These are phyloP conservation scores for Porphyrio hochstetteri DNA, from an alignment of 2,113 vertebrate genomes.

Conservation along the genomic window DNA sequence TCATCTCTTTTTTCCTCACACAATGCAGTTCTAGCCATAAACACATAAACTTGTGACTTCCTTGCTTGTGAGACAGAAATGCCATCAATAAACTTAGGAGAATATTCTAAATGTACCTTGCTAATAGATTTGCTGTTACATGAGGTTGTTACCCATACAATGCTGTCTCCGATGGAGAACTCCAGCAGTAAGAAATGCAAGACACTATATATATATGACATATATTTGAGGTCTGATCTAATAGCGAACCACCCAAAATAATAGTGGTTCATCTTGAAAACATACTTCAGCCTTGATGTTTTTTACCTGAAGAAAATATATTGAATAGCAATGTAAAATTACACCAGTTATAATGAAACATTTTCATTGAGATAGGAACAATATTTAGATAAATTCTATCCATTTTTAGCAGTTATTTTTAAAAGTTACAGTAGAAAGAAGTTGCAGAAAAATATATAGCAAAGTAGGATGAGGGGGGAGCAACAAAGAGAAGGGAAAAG, in stretches of 20 bases:
- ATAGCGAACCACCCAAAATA: background rate
- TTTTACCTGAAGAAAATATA: background rate
- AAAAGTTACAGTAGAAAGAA: background rate
- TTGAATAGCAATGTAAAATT: background rate
- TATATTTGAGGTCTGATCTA: background rate
- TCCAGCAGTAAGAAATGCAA: background rate
- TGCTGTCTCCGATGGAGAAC: background rate
- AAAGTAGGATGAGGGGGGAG: background rate
- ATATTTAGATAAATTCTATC: background rate
- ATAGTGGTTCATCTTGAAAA: background rate
- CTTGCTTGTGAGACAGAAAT: background rate
- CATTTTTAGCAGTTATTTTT: background rate
- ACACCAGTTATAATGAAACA: background rate
- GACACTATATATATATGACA: background rate
- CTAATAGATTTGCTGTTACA: background rate
- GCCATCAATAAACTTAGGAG: background rate
- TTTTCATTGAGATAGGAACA: background rate
- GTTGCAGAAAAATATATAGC: background rate
- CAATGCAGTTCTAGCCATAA: background rate
- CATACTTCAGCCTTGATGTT: background rate
- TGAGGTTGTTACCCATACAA: background rate
- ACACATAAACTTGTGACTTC: background rate
- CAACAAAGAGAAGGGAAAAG: background rate
- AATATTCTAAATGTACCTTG: background rate
- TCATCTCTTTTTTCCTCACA: background rate